These are phyloP conservation scores for Romanogobio albipinnatus DNA, from an alignment of 2,113 vertebrate genomes.

Conservation along the genomic window DNA sequence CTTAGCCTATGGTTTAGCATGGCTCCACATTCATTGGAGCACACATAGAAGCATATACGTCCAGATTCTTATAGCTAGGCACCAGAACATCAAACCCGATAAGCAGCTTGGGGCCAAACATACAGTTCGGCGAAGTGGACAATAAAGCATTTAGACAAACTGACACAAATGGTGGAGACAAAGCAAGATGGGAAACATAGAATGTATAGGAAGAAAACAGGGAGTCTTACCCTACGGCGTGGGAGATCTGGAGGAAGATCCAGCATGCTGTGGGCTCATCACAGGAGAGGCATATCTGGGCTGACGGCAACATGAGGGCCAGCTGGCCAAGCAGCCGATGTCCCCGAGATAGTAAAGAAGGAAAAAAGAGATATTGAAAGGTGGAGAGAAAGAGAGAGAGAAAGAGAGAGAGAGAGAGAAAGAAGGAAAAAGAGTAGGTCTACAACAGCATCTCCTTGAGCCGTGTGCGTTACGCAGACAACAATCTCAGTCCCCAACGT, in stretches of 20 bases:
- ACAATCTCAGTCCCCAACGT: slow-evolving; percentile 51
- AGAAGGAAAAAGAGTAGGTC: slow-evolving; percentile 44
- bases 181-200: not conserved
- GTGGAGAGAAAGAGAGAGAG: slow-evolving; percentile 37
- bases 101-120: slow-evolving; percentile 10
- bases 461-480: slow-evolving; percentile 47
- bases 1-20: slow-evolving; percentile 22
- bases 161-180: not conserved
- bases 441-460: slow-evolving; percentile 59
- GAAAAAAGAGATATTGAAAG: slow-evolving; percentile 40
- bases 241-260: slow-evolving; percentile 80
- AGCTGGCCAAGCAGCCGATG: slow-evolving; percentile 12
- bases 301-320: slow-evolving; percentile 60
- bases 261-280: slow-evolving; percentile 81
- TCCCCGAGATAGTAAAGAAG: slow-evolving; percentile 8
- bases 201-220: not conserved
- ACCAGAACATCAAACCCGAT: slow-evolving; percentile 1
- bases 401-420: slow-evolving; percentile 19
- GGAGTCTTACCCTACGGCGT: slow-evolving; percentile 81
- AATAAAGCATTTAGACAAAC: not conserved
- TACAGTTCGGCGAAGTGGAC: not conserved
- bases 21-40: not conserved
- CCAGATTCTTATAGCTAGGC: not conserved
- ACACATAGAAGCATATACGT: not conserved
- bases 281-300: slow-evolving; percentile 64